Conservation (phyloP, 2,797 vertebrate genomes). For the Lutjanus campechanus region DNA sequence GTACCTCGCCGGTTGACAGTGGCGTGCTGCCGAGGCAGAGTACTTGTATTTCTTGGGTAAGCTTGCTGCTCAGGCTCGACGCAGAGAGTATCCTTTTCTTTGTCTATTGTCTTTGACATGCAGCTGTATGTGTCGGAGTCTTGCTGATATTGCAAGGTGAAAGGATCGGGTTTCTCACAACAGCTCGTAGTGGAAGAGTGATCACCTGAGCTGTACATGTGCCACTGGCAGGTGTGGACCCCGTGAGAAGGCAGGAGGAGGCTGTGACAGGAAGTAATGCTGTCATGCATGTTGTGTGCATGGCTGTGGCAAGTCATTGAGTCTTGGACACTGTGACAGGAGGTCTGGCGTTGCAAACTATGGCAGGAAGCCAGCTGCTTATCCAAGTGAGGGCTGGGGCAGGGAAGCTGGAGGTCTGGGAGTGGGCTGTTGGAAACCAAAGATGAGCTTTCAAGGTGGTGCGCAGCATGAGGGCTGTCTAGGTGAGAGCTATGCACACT, state of each 20-base stretch:
- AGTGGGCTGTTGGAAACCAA: conserved; percentile 76
- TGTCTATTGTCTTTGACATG: conserved; percentile 82
- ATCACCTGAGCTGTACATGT: conserved; percentile 85
- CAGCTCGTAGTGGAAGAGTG: conserved; percentile 87
- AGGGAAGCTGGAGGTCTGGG: conserved; percentile 79
- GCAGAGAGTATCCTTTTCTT: conserved; percentile 82
- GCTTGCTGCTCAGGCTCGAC: conserved; percentile 79
- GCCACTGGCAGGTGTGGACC: conserved; percentile 77
- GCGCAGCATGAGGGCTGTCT: conserved; percentile 89
- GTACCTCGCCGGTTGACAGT: conserved; percentile 78
- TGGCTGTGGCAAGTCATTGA: conserved; percentile 62
- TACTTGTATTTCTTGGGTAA: conserved; percentile 76
- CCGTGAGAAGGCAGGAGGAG: conserved; percentile 71
- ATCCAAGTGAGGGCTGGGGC: conserved; percentile 73
- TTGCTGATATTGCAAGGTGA: conserved; percentile 75
- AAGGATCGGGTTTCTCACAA: conserved; percentile 83
- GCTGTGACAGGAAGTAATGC: conserved; percentile 68
- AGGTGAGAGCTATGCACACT: conserved; percentile 90
- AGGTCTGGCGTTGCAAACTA: conserved; percentile 72
- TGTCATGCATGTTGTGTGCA: conserved; percentile 75
- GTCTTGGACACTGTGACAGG: conserved; percentile 81
- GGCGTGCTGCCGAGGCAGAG: conserved; percentile 85
- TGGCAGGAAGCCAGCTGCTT: conserved; percentile 68
- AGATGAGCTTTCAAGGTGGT: conserved; percentile 83
- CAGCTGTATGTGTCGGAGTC: conserved; percentile 83